A percentile compares a stretch with the other conserved stretches of the same genome.
Conservation (phyloP, 2,113 vertebrate species). For the Dicerorhinus sumatrensis region DNA sequence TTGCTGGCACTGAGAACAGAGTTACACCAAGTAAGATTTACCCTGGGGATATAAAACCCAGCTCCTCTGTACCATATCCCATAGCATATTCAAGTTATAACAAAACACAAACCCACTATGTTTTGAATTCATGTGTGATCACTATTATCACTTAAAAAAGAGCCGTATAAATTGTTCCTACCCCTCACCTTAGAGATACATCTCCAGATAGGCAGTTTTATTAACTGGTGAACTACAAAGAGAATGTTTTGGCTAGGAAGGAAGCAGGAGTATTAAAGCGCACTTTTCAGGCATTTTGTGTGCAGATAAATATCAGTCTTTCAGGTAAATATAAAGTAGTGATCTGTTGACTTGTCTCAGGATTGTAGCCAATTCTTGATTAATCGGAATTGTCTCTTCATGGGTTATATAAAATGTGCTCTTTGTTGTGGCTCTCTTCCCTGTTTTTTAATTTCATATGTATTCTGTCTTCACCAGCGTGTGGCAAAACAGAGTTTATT, state of each 20-base stretch:
- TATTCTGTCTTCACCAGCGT: neutral
- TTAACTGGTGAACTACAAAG: neutral
- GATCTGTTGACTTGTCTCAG: neutral
- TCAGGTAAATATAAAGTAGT: neutral
- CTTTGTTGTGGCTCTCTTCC: neutral
- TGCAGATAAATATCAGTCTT: neutral
- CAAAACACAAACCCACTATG: neutral
- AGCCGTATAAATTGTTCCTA: neutral
- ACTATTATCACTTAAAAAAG: slow-evolving; percentile 1
- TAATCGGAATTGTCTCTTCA: neutral
- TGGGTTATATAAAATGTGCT: neutral
- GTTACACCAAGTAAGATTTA: neutral
- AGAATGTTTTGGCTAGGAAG: neutral
- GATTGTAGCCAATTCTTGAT: slow-evolving; percentile 17
- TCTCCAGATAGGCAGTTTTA: neutral
- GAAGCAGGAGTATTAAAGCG: neutral
- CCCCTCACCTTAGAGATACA: neutral
- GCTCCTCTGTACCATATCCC: neutral
- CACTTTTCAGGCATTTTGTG: neutral
- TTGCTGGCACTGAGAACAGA: neutral
- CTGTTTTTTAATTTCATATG: neutral
- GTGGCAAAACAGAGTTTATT: neutral
- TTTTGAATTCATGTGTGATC: slow-evolving; percentile 13
- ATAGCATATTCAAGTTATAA: too few species aligned
- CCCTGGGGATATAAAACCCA: neutral